These are phyloP conservation scores for Drosophila oshimai DNA, from an alignment of 1,140 invertebrate genomes.

Conservation along the genomic window DNA sequence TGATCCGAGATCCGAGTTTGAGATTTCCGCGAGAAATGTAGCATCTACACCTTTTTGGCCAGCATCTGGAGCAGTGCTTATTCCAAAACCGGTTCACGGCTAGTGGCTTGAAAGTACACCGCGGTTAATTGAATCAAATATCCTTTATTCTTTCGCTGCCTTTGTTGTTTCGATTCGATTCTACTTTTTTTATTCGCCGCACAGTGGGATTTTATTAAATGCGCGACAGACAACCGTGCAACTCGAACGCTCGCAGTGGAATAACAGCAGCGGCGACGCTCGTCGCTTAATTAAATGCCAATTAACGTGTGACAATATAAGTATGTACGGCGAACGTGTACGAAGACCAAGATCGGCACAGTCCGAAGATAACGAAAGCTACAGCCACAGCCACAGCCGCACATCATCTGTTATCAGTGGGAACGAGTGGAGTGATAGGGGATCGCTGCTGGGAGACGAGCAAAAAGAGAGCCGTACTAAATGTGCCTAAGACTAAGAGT, in stretches of 20 bases:
- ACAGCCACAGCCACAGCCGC: too few relatives aligned
- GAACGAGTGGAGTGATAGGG: slow-evolving; percentile 24
- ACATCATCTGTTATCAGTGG: slow-evolving; percentile 50
- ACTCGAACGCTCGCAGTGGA: slow-evolving; percentile 53
- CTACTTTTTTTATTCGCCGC: slow-evolving; percentile 4
- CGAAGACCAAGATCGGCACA: slow-evolving; percentile 49
- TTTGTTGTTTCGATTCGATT: slow-evolving; percentile 18
- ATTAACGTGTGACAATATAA: slow-evolving; percentile 79
- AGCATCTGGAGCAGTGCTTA: slow-evolving; percentile 7
- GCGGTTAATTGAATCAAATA: slow-evolving; percentile 45
- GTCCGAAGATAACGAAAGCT: slow-evolving; percentile 49
- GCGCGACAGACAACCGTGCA: slow-evolving; percentile 42
- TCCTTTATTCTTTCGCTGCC: slow-evolving; percentile 38
- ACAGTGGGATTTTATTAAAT: background rate
- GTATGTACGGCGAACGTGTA: slow-evolving; percentile 30
- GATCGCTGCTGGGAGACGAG: background rate
- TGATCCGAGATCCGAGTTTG: slow-evolving; percentile 62
- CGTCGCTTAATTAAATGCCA: slow-evolving; percentile 76
- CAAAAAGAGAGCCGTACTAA: slow-evolving; percentile 41
- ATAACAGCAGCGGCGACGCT: slow-evolving; percentile 55
- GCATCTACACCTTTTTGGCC: slow-evolving; percentile 28
- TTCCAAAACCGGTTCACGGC: slow-evolving; percentile 26
- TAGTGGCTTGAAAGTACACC: slow-evolving; percentile 4
- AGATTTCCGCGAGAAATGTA: slow-evolving; percentile 35
- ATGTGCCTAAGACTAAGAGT: slow-evolving; percentile 65